Evolutionary conservation across 2,888 invertebrate genomes (phyloP), one percentile per base, ranked within the genome.

Genomic region (Epinotia brunnichana): DNA sequence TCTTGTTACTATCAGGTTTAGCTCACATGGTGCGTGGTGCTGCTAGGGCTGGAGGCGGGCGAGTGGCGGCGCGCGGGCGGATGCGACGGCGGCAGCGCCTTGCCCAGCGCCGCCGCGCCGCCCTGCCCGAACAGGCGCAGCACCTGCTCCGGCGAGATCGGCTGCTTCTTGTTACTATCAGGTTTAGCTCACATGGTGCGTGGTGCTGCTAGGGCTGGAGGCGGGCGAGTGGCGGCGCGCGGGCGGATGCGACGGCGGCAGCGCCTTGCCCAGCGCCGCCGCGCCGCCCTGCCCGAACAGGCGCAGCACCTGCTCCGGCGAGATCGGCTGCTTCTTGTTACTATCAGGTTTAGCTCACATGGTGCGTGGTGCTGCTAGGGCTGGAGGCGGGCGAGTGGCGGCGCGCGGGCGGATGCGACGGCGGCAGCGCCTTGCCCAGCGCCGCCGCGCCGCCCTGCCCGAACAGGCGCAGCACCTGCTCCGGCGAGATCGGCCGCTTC

Each of bases 401-500:
- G 69, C 91, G 82, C 4, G 94, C 91, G 10, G 91, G 88, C 2
- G 91, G 88, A 70, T 91, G 91, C 54, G 92, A 91, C 1, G 92
- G 92, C 56, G 92, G 92, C 78, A 93, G 82, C 0, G 92, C 92
- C 76, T 92, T 92, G 79, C 92, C 92, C 74, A 93, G 84, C 76
- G 92, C 92, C 61, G 93, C 91, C 15, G 92, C 90, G 13, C 92
- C 92, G 21, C 93, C 93, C 79, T 94, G 93, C 75, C 95, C 95
- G 80, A 95, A 95, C 85, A 95, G 87, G 86, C 95, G 94, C 81
- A 96, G 90, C 82, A 96, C 96, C 92, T 97, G 97, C 93, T 97
- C 97, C 75, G 97, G 97, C 62, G 97, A 97, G 78, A 97, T 97
- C 76, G 96, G 96, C 74, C 96, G 94, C 87, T 96, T 96, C 90